phyloP scores from a whole-genome alignment of 1,140 invertebrate species.

The Telenomus remus region DNA sequence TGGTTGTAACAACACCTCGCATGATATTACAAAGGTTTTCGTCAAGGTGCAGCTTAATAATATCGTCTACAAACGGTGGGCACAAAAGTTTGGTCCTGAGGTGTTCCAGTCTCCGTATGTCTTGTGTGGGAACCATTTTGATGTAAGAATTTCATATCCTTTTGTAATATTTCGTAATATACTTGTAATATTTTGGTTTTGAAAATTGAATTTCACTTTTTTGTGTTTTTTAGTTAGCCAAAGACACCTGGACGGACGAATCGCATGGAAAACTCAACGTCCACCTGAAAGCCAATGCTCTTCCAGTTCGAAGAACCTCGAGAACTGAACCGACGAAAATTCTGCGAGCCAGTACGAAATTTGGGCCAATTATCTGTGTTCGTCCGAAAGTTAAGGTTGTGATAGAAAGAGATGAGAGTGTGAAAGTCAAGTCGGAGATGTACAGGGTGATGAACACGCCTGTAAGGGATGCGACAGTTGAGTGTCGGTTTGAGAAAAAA shows the following conservation, averaged over 20 bases:
- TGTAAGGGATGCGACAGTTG: slow-evolving; percentile 5
- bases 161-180: not conserved
- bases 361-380: not conserved
- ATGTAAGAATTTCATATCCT: too few relatives aligned
- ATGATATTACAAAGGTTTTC: slow-evolving; percentile 19
- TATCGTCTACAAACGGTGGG: slow-evolving; percentile 25
- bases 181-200: not conserved
- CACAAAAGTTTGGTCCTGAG: slow-evolving; percentile 17
- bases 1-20: slow-evolving; percentile 14
- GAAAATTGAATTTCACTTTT: too few relatives aligned
- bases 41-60: slow-evolving; percentile 22
- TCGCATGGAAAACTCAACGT: slow-evolving; percentile 2
- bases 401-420: not conserved
- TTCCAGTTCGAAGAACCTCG: not conserved
- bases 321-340: not conserved
- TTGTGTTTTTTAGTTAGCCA: too few relatives aligned
- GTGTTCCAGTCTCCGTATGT: slow-evolving; percentile 18
- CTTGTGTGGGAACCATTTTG: slow-evolving; percentile 29
- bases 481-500: not conserved
- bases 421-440: slow-evolving; percentile 4
- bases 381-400: slow-evolving; percentile 1
- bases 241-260: not conserved
- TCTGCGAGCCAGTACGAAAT: not conserved
- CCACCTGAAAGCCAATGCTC: not conserved
- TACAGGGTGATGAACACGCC: slow-evolving; percentile 4